Conservation (phyloP, 2,888 invertebrate genomes). For the Epistrophe eligans region DNA sequence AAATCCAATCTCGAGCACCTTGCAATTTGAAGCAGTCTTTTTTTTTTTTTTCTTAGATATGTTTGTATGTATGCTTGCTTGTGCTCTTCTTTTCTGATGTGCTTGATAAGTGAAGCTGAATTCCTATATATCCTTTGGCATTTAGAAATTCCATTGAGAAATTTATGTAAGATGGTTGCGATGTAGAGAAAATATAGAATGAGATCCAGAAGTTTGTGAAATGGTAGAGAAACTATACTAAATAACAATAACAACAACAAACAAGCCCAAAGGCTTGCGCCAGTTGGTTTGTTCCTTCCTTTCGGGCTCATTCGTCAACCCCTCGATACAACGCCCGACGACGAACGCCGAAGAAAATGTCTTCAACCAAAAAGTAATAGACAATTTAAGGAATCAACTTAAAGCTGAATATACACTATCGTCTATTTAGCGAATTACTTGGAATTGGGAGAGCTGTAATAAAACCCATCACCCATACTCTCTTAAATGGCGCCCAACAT, state of each 20-base stretch:
- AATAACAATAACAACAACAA: constrained; percentile 48
- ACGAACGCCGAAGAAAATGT: neutral
- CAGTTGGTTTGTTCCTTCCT: constrained; percentile 26
- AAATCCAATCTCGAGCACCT: constrained; percentile 62
- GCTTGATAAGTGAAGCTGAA: constrained; percentile 8
- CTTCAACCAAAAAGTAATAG: constrained; percentile 73
- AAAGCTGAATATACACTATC: constrained; percentile 59
- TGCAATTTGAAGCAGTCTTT: constrained; percentile 49
- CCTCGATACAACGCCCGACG: constrained; percentile 12
- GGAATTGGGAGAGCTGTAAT: constrained; percentile 14
- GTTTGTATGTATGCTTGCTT: neutral
- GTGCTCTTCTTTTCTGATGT: neutral
- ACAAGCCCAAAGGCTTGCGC: constrained; percentile 52
- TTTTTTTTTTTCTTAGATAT: neutral
- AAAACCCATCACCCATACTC: constrained; percentile 18
- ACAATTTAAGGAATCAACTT: constrained; percentile 72
- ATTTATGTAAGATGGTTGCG: constrained; percentile 61
- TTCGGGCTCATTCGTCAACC: constrained; percentile 51
- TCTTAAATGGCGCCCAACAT: constrained; percentile 38
- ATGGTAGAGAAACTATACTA: constrained; percentile 9
- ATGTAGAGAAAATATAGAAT: constrained; percentile 26
- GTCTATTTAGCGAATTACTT: constrained; percentile 41
- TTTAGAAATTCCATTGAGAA: constrained; percentile 63
- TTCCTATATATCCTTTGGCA: constrained; percentile 48
- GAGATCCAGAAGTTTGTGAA: constrained; percentile 42